Evolutionary conservation across 2,797 vertebrate genomes (phyloP).

Genomic region (Eulemur albifrons): DNA sequence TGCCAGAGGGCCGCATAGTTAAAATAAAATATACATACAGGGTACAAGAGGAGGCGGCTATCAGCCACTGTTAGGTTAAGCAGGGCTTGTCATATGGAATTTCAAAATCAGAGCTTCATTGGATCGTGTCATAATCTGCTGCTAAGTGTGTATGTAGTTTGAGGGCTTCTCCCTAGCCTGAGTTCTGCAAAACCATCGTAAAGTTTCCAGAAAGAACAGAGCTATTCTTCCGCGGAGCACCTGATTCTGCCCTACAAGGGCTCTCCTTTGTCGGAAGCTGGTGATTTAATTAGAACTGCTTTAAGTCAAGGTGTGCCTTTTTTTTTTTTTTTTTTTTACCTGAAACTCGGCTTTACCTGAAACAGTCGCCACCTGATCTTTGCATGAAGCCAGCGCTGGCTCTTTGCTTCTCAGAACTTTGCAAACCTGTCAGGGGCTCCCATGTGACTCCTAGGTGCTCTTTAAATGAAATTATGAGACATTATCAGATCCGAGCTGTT

Average conservation of each 20-base stretch:
- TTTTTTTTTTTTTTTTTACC: not conserved
- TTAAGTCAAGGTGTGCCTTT: not conserved
- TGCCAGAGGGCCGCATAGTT: constrained; percentile 38
- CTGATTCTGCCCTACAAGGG: not conserved
- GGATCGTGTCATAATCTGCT: constrained; percentile 34
- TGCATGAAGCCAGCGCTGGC: not conserved
- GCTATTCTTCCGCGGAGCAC: not conserved
- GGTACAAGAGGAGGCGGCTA: not conserved
- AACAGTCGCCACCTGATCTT: not conserved
- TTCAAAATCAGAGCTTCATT: constrained; percentile 55
- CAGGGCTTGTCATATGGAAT: constrained; percentile 53
- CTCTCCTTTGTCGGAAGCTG: constrained; percentile 3
- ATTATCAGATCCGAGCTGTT: constrained; percentile 81
- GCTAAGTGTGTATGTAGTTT: not conserved
- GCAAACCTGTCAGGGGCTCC: constrained; percentile 73
- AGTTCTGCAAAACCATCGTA: not conserved
- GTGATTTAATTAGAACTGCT: not conserved
- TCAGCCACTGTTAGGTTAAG: constrained; percentile 31
- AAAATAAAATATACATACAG: constrained; percentile 65
- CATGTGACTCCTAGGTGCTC: constrained; percentile 54
- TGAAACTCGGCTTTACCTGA: constrained; percentile 6
- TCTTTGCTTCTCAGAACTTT: constrained; percentile 67
- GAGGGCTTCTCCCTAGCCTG: not conserved
- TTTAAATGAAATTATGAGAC: constrained; percentile 81
- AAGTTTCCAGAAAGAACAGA: constrained; percentile 24